A percentile compares a stretch with the other conserved stretches of the same genome.
phyloP scores from a whole-genome alignment of 2,113 vertebrate species.

The Motacilla alba region DNA sequence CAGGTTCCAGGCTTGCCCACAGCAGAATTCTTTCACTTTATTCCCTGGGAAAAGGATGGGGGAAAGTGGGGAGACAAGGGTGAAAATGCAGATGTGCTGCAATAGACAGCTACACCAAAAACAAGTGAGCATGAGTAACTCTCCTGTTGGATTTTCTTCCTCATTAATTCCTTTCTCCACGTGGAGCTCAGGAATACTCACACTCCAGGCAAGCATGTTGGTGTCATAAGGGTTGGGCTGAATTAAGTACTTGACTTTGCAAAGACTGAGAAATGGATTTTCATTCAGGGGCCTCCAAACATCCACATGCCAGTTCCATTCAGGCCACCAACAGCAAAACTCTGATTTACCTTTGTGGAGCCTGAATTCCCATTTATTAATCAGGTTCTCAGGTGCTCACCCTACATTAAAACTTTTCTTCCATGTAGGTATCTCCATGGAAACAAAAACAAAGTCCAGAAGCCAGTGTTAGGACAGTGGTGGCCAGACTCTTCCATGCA shows the following conservation, averaged over 20 bases:
- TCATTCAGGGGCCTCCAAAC: background rate
- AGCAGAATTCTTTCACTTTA: conserved; percentile 5
- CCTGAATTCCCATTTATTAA: background rate
- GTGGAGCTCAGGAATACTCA: background rate
- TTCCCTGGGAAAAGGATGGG: background rate
- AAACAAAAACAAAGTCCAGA: background rate
- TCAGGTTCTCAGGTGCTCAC: background rate
- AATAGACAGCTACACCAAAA: background rate
- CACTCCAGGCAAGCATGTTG: background rate
- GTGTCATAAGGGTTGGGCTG: background rate
- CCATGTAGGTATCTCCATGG: background rate
- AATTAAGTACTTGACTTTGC: background rate
- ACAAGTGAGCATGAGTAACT: background rate
- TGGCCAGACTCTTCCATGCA: background rate
- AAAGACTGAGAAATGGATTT: background rate
- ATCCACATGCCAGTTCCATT: background rate
- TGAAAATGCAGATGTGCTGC: background rate
- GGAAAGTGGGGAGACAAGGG: background rate
- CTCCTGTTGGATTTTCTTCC: background rate
- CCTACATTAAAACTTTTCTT: background rate
- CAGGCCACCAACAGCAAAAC: background rate
- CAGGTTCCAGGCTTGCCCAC: conserved; percentile 42
- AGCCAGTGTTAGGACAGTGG: background rate
- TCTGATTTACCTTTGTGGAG: background rate
- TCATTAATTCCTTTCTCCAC: background rate